Percentiles rank a stretch among this genome's conserved stretches.
Evolutionary conservation across 2,888 invertebrate species (phyloP).

Genomic region (Petrophora chlorosata): DNA sequence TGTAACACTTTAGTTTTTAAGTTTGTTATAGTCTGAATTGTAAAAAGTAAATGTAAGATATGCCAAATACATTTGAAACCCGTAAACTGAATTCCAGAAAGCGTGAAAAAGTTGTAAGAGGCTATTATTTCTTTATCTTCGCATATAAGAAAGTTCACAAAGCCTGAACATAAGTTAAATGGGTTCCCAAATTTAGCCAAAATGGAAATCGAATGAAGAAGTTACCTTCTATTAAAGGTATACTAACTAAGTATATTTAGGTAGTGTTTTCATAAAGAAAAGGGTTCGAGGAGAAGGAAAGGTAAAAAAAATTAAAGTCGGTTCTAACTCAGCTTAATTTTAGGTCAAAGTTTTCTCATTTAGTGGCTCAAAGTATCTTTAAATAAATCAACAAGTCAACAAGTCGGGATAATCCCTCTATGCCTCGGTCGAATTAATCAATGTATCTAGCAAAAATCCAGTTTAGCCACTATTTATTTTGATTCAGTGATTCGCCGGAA

Average conservation of each 20-base stretch:
- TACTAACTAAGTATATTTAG: not conserved
- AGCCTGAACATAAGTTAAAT: slow-evolving; percentile 39
- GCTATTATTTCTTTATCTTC: slow-evolving; percentile 41
- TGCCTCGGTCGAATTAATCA: too few relatives aligned
- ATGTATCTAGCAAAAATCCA: too few relatives aligned
- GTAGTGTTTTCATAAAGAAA: not conserved
- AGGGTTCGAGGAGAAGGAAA: not conserved
- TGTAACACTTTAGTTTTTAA: too few relatives aligned
- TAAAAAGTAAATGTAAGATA: not conserved
- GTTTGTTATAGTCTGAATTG: too few relatives aligned
- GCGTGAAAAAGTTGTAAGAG: slow-evolving; percentile 38
- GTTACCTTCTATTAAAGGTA: slow-evolving; percentile 32
- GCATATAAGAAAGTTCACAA: slow-evolving; percentile 34
- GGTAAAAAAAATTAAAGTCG: too few relatives aligned
- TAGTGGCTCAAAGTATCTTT: too few relatives aligned
- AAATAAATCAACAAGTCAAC: too few relatives aligned
- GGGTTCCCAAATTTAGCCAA: slow-evolving; percentile 39
- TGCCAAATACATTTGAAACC: slow-evolving; percentile 1
- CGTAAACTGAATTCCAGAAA: slow-evolving; percentile 18
- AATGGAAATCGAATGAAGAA: slow-evolving; percentile 44
- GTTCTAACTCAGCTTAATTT: too few relatives aligned
- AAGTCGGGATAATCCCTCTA: too few relatives aligned
- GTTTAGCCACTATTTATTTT: too few relatives aligned
- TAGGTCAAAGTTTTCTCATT: too few relatives aligned
- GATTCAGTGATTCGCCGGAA: too few relatives aligned